Conservation (phyloP, 2,797 vertebrate genomes). For the Lateolabrax maculatus region DNA sequence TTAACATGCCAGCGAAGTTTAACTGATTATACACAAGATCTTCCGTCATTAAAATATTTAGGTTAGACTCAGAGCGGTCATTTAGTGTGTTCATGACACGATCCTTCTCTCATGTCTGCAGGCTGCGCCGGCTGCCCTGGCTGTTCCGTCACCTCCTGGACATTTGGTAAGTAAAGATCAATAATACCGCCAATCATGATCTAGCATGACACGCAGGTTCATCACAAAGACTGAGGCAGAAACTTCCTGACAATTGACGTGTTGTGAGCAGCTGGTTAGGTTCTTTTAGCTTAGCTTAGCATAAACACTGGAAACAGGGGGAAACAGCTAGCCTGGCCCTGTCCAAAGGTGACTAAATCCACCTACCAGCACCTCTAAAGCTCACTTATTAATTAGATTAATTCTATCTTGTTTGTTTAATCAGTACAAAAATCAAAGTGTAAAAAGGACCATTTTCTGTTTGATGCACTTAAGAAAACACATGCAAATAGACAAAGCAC, state of each 20-base stretch:
- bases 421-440: background rate
- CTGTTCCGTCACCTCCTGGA: too few relatives aligned
- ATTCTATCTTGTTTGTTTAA: background rate
- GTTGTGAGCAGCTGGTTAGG: too few relatives aligned
- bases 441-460: background rate
- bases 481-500: too few relatives aligned
- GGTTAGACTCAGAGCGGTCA: slow-evolving; percentile 21
- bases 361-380: background rate
- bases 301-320: background rate
- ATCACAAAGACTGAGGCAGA: background rate
- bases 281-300: too few relatives aligned
- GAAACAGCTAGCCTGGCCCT: background rate
- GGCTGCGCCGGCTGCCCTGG: background rate
- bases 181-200: background rate
- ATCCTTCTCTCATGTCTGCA: slow-evolving; percentile 11
- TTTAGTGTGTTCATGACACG: slow-evolving; percentile 20
- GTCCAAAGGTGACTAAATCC: background rate
- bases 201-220: background rate
- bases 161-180: background rate
- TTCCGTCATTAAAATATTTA: slow-evolving; percentile 53
- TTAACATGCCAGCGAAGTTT: slow-evolving; percentile 29
- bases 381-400: too few relatives aligned
- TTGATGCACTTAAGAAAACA: too few relatives aligned
- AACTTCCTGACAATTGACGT: background rate
- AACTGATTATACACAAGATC: slow-evolving; percentile 46